Base-by-base conservation (phyloP, 2,888 invertebrate species). In the Drosophila nr. perissopoda region DNA sequence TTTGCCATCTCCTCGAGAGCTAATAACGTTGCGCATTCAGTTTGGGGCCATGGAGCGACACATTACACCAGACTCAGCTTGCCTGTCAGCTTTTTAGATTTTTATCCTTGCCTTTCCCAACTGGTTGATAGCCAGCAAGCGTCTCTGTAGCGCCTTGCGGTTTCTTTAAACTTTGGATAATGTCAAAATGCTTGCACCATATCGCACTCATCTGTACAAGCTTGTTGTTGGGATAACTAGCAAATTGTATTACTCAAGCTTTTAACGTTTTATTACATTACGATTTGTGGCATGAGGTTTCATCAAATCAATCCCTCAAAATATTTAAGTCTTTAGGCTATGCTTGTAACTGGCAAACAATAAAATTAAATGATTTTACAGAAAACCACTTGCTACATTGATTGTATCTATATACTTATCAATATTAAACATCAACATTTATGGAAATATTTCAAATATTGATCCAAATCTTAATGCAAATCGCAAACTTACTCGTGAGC, bases 21-120 rank as follows among this genome's bases (percentile, higher is more conserved):
- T 86, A 86, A 84, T 84, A 88, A 86, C 86, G 88, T 82, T 74
- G 81, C 83, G 54, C 59, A 74, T 77, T 59, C 74, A 67, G 71
- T 49, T 64, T 65, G 67, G 36, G 53, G 62, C 48, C 54, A 58
- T 49, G 42, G 31, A 70, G 54, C 60, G 42, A 56, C 53, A 62
- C 59, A 54, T 33, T 61, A 8, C 31, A 46, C 38, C 21, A 34
- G 40, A 25, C 46, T 8, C 60, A 60, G 36, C 49, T 34, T 46
- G 52, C 31, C 29, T 60, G 68, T 64, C 64, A 74, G 33, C 58
- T 56, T 64, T 52, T 61, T 40, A 42, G 62, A 77, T 75, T 62
- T 65, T 59, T 51, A 25, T 40, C 27, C 18, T 56, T 25, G 21
- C 16, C 38, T 57, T 34, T 29, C 59, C 25, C n/a, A 53, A 25